phyloP scores from a whole-genome alignment of 2,113 vertebrate genomes.

The Bettongia penicillata region DNA sequence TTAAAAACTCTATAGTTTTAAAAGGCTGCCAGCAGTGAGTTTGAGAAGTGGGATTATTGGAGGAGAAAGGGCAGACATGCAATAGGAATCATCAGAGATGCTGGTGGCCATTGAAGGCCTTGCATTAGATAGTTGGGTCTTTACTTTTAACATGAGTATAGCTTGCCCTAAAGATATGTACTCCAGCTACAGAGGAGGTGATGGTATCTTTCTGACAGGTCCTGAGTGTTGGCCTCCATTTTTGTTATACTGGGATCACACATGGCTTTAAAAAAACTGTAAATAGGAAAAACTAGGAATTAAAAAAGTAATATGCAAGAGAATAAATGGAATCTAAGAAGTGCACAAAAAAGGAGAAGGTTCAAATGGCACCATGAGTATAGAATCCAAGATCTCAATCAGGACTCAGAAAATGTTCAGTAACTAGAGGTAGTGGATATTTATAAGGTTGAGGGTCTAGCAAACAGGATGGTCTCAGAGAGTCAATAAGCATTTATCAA shows the following conservation, averaged over 20 bases:
- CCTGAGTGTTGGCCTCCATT: background rate
- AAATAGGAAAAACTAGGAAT: background rate
- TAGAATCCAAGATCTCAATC: background rate
- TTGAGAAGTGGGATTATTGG: background rate
- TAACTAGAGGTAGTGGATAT: background rate
- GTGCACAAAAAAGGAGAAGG: background rate
- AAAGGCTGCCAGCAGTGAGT: background rate
- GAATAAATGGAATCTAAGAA: background rate
- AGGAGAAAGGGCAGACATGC: background rate
- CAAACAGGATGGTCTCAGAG: background rate
- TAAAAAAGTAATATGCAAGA: background rate
- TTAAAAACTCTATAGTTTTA: background rate
- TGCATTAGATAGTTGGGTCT: background rate
- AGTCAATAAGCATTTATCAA: background rate
- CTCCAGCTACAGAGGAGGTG: background rate
- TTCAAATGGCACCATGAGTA: background rate
- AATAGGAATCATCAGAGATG: background rate
- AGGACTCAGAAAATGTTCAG: background rate
- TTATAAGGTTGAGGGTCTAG: background rate
- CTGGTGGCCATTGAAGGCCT: too few relatives aligned
- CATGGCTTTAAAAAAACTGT: background rate
- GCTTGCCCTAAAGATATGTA: background rate
- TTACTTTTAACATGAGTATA: background rate
- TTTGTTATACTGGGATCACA: background rate
- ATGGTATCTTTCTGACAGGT: background rate